Evolutionary conservation across 2,888 invertebrate genomes (phyloP).

Genomic region (Oligia fasciuncula): DNA sequence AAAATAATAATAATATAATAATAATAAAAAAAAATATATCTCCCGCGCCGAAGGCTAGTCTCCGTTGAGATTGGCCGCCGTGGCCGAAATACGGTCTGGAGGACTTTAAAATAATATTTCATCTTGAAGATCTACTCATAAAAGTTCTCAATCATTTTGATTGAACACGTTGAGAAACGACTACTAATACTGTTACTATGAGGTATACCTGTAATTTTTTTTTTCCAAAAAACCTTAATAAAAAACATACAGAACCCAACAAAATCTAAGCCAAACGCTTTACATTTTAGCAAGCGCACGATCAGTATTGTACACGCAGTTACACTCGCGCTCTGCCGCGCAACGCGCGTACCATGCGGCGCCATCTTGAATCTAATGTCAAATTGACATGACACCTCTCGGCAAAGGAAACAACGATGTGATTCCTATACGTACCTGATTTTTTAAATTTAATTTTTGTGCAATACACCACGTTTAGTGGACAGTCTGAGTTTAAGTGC

Average conservation of each 20-base stretch:
- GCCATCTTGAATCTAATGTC: slow-evolving; percentile 67
- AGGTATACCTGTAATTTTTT: neutral
- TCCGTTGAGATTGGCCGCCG: no score
- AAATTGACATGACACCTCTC: slow-evolving; percentile 65
- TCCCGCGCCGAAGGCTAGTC: no score
- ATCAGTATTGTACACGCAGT: slow-evolving; percentile 69
- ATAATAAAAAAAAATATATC: no score
- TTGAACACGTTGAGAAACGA: neutral
- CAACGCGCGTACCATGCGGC: slow-evolving; percentile 74
- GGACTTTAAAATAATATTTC: no score
- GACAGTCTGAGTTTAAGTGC: slow-evolving; percentile 86
- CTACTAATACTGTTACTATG: neutral
- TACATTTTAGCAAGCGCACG: slow-evolving; percentile 67
- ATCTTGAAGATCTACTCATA: neutral
- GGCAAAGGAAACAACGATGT: slow-evolving; percentile 62
- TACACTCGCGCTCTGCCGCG: slow-evolving; percentile 70
- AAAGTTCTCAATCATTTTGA: neutral
- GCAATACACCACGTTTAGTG: slow-evolving; percentile 84
- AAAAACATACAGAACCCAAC: slow-evolving; percentile 51
- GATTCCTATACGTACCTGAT: slow-evolving; percentile 77
- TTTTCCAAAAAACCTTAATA: neutral
- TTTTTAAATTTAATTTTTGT: slow-evolving; percentile 71
- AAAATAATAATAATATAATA: no score
- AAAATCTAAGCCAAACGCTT: slow-evolving; percentile 37
- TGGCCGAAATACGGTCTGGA: no score